Conservation (phyloP, 2,113 vertebrate species). For the Alligator mississippiensis region DNA sequence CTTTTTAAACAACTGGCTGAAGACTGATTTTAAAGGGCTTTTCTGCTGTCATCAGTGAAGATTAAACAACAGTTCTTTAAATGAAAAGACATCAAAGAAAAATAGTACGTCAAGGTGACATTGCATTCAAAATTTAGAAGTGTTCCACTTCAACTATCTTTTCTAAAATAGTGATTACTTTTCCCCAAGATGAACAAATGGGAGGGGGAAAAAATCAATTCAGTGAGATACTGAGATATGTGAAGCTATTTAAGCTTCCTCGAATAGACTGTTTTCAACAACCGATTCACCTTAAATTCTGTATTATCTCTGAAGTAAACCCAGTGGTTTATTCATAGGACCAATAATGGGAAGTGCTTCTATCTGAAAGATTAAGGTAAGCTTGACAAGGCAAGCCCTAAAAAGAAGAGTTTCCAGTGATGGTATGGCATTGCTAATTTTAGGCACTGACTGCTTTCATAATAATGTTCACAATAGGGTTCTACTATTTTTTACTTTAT, state of each 20-base stretch:
- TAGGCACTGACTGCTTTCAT: slow-evolving; percentile 67
- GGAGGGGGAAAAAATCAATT: slow-evolving; percentile 29
- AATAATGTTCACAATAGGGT: slow-evolving; percentile 56
- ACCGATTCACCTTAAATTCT: slow-evolving; percentile 48
- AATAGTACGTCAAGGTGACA: not conserved
- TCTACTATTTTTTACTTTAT: slow-evolving; percentile 43
- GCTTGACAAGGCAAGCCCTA: slow-evolving; percentile 40
- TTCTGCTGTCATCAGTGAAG: not conserved
- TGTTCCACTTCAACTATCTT: slow-evolving; percentile 7
- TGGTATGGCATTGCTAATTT: slow-evolving; percentile 65
- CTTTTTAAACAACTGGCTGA: not conserved
- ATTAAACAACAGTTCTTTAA: not conserved
- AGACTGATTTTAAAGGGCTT: not conserved
- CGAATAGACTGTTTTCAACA: slow-evolving; percentile 46
- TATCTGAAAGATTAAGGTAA: slow-evolving; percentile 45
- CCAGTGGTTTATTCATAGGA: slow-evolving; percentile 17
- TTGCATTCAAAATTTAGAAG: not conserved
- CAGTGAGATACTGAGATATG: not conserved
- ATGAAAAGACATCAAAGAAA: slow-evolving; percentile 17
- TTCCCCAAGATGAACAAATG: not conserved
- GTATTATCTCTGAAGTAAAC: slow-evolving; percentile 50
- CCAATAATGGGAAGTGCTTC: not conserved
- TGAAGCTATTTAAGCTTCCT: slow-evolving; percentile 44
- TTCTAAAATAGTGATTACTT: slow-evolving; percentile 40
- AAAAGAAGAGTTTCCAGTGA: slow-evolving; percentile 40